Percentiles rank a stretch among this genome's conserved stretches.
These are phyloP conservation scores for Corythaeola cristata DNA, from an alignment of 2,113 vertebrate genomes.

Conservation along the genomic window DNA sequence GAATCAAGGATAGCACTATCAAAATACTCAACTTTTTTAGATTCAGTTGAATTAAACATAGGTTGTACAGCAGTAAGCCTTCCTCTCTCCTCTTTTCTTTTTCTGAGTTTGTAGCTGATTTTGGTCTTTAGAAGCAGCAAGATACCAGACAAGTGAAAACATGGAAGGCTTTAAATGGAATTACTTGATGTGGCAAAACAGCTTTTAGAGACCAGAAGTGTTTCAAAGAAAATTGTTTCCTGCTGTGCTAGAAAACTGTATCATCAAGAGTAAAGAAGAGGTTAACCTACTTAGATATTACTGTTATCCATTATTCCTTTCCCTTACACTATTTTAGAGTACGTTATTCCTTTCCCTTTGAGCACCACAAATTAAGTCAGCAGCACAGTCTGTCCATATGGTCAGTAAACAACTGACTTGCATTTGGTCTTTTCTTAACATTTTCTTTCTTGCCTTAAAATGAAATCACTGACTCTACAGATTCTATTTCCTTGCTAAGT, in stretches of 20 bases:
- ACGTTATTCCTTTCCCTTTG: not conserved
- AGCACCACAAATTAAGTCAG: not conserved
- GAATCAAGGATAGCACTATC: not conserved
- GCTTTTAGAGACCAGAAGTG: not conserved
- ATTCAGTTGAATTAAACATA: not conserved
- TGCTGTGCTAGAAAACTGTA: not conserved
- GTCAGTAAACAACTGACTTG: not conserved
- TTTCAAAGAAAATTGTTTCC: not conserved
- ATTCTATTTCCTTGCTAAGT: not conserved
- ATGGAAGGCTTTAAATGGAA: not conserved
- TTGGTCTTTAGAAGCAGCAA: not conserved
- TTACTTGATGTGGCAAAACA: not conserved
- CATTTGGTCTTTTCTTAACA: not conserved
- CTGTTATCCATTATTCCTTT: not conserved
- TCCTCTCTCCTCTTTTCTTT: fast-evolving
- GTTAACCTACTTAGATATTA: not conserved
- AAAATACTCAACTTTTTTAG: not conserved
- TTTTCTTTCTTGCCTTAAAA: not conserved
- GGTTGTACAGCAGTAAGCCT: not conserved
- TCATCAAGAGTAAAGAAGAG: not conserved
- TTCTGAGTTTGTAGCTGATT: not conserved
- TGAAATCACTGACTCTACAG: not conserved
- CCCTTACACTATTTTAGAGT: not conserved
- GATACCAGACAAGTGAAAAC: not conserved
- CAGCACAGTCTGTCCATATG: not conserved